Base-by-base conservation (phyloP, 2,797 vertebrate species). In the Mallotus villosus region DNA sequence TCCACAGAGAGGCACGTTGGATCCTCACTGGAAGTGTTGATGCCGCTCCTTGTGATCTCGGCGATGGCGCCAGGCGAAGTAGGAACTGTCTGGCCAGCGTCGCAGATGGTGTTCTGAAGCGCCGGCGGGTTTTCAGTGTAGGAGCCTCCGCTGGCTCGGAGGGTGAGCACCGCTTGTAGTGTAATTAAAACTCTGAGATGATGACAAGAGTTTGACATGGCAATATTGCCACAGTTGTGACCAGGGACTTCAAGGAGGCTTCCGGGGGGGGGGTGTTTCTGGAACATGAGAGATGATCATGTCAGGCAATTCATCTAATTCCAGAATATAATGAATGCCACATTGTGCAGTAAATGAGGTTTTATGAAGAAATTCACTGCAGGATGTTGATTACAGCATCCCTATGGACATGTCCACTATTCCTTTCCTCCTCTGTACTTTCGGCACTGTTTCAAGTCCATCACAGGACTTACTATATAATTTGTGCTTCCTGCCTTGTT, bases 31-130 rank as follows among this genome's bases (percentile, higher is more conserved):
- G 67, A 77, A 79, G 81, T 59, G 70, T 73, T 6, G 21, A 58
- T 75, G 76, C 82, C 78, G 74, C 63, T n/a, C 59, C 55, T 71
- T 78, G 74, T 76, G 64, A 74, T 78, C 61, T 77, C 57, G 46
- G 71, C 2, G 62, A 78, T 63, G 3, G 73, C 8, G 68, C 67
- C 75, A 82, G 71, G 70, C 79, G 70, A 79, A 74, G 41, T 46
- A 46, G 81, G 81, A 87, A 88, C 51, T 61, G 62, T 79, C 77
- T 75, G 78, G 82, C 82, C 83, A 81, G 77, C 85, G 79, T 64
- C 82, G 74, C 88, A 91, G 88, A 91, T 91, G 90, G 90, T 1
- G 69, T 80, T 83, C 4, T 11, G 75, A 85, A 87, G 84, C 2
- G n/a, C 49, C 68, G 85, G 88, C 79, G 17, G 74, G 85, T 32